phyloP scores from a whole-genome alignment of 2,888 invertebrate species.

The Scaeva pyrastri region DNA sequence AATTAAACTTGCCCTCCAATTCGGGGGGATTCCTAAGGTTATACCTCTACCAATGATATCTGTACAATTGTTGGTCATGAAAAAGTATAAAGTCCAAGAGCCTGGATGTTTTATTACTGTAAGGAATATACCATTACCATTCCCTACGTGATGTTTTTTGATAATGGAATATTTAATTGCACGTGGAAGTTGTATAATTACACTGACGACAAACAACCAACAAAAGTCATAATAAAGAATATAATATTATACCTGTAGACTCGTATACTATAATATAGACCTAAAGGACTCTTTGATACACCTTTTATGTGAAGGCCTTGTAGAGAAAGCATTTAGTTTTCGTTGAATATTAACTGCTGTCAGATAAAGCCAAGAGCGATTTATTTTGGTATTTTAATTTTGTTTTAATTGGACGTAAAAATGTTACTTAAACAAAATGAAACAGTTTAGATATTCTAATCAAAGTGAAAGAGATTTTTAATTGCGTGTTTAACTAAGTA shows the following conservation, averaged over 20 bases:
- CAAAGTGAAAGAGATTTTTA: neutral
- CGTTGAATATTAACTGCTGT: slow-evolving; percentile 71
- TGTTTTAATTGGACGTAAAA: slow-evolving; percentile 31
- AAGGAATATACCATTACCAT: neutral
- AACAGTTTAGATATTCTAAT: slow-evolving; percentile 26
- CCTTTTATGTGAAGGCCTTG: neutral
- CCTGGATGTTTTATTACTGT: slow-evolving; percentile 11
- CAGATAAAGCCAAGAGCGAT: slow-evolving; percentile 72
- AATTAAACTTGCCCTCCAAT: slow-evolving; percentile 70
- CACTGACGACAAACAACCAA: slow-evolving; percentile 58
- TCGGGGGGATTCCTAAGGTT: slow-evolving; percentile 32
- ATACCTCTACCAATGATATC: slow-evolving; percentile 13
- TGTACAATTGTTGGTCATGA: no score
- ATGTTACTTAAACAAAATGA: slow-evolving; percentile 17
- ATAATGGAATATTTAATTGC: slow-evolving; percentile 76
- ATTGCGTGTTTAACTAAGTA: slow-evolving; percentile 11
- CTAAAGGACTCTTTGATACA: slow-evolving; percentile 27
- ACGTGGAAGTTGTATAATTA: slow-evolving; percentile 73
- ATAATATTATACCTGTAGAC: no score
- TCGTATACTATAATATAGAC: no score
- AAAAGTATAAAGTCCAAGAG: neutral
- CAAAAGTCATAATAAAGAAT: slow-evolving; percentile 38
- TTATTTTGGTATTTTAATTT: slow-evolving; percentile 66
- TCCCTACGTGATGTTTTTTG: slow-evolving; percentile 69
- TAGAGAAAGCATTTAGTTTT: slow-evolving; percentile 55